Base-by-base conservation (phyloP, 92 coral and sea anemone genomes). In the Porites lobata region DNA sequence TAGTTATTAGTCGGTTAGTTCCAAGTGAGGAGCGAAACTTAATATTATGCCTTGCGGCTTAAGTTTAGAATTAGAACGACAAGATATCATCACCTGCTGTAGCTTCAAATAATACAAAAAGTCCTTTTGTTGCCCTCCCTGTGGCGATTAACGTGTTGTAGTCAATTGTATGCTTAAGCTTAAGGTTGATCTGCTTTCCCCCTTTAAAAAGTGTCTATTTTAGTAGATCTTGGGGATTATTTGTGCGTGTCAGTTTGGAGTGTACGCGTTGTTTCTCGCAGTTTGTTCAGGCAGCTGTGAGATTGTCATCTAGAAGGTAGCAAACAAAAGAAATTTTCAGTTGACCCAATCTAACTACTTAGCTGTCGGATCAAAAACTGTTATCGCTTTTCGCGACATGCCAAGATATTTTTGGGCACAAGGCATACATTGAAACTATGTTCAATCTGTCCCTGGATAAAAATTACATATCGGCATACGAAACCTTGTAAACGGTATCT, bases 1-100 rank as follows among this genome's bases (percentile, higher is more conserved):
- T 82, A 29, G 65, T 74, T 56, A 57, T 54, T 56, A 82, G 86
- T 82, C n/a, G 78, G n/a, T 52, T 38, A 24, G 86, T 11, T 70
- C 57, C 78, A 63, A 17, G 11, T 62, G 43, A 70, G 68, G 38
- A 75, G 17, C 19, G 69, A 59, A 24, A 70, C 61, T 77, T 50
- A 69, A 82, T 82, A 69, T 70, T 69, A 29, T 18, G 29, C 14
- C 58, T 18, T 8, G 38, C 68, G 77, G 85, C 85, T 80, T 67
- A 17, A 54, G 69, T 38, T 57, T 82, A 29, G 69, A 50, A 15
- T 32, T 53, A 14, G 52, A 81, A 51, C n/a, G 86, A 69, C 86
- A 56, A 81, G 54, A 50, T 53, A 54, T 80, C 84, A 51, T 50
- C 86, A 70, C 86, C 78, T 82, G 86, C 78, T n/a, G 38, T 52